phyloP scores from a whole-genome alignment of 1,140 invertebrate species.

The Popillia japonica region DNA sequence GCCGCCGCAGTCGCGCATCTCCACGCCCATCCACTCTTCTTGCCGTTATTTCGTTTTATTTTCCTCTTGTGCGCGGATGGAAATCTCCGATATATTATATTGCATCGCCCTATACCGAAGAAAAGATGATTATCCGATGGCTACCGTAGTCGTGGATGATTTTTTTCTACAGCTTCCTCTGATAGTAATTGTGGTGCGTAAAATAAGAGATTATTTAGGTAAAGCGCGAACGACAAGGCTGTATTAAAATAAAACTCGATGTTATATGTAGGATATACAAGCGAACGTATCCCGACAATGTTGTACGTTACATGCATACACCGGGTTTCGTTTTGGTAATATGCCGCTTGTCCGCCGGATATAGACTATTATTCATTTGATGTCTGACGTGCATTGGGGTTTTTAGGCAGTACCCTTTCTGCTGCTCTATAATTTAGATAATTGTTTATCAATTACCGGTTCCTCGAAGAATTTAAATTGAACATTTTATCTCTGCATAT shows the following conservation, averaged over 20 bases:
- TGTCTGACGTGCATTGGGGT: constrained; percentile 33
- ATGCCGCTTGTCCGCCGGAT: constrained; percentile 40
- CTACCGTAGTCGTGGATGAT: not conserved
- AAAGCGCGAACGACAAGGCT: not conserved
- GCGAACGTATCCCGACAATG: constrained; percentile 17
- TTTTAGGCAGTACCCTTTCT: constrained; percentile 32
- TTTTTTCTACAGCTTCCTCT: not conserved
- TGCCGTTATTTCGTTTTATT: not conserved
- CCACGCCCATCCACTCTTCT: constrained; percentile 40
- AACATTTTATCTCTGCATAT: constrained; percentile 9
- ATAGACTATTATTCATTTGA: constrained; percentile 42
- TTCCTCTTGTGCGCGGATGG: not conserved
- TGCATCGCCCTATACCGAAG: constrained; percentile 7
- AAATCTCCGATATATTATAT: not conserved
- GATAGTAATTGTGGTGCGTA: not conserved
- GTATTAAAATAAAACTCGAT: not conserved
- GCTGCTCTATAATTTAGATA: constrained; percentile 30
- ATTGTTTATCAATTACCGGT: constrained; percentile 35
- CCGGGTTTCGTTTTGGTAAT: constrained; percentile 38
- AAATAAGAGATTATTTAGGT: not conserved
- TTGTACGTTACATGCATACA: not conserved
- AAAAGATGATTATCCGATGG: constrained; percentile 39
- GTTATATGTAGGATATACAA: not conserved
- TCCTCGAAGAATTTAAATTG: constrained; percentile 30
- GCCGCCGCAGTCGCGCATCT: constrained; percentile 26